Conservation (phyloP, 2,797 vertebrate species). For the Moxostoma hubbsi region DNA sequence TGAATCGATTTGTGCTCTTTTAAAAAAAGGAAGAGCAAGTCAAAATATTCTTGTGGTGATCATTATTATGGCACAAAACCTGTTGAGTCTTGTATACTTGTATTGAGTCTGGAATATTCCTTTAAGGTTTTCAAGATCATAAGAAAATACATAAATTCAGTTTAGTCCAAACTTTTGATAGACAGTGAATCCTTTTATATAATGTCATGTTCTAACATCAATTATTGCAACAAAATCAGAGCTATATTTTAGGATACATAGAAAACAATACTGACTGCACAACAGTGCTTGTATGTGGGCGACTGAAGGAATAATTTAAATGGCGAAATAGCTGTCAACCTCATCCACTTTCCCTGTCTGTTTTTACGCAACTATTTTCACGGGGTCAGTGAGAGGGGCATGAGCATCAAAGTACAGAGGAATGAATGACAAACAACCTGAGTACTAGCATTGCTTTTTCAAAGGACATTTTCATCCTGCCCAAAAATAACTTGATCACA, state of each 20-base stretch:
- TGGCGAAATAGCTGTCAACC: conserved; percentile 6
- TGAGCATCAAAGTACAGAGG: background rate
- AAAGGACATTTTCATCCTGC: background rate
- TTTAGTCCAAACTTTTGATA: no score
- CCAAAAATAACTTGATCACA: background rate
- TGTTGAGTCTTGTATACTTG: no score
- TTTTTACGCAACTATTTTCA: conserved; percentile 6
- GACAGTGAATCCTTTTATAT: no score
- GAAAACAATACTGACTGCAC: background rate
- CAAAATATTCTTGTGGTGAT: no score
- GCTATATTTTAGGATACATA: background rate
- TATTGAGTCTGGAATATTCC: no score
- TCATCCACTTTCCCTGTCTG: conserved; percentile 22
- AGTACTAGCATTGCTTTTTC: no score
- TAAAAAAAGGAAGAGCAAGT: no score
- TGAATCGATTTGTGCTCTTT: no score
- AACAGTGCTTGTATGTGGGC: background rate
- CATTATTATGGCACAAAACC: no score
- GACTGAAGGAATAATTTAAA: conserved; percentile 24
- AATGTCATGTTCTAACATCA: background rate
- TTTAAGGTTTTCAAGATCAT: no score
- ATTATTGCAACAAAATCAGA: background rate
- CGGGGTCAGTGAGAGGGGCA: conserved; percentile 1
- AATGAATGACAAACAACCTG: no score
- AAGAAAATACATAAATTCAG: no score